These are phyloP conservation scores for Odontomyia ornata DNA, from an alignment of 2,888 invertebrate genomes.

Conservation along the genomic window DNA sequence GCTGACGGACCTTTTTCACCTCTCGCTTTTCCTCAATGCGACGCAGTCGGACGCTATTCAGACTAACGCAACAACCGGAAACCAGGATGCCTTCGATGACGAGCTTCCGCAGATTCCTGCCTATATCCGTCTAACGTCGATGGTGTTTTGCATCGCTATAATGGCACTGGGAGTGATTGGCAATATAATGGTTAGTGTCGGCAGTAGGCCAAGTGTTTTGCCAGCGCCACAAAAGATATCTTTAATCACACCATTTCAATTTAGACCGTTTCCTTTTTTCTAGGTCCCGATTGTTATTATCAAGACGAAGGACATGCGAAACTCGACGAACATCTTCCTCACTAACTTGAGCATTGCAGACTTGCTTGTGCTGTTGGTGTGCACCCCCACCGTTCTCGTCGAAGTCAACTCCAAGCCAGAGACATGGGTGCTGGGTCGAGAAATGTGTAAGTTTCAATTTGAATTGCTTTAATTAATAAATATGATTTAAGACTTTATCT, in stretches of 20 bases:
- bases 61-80: conserved; percentile 31
- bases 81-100: conserved; percentile 42
- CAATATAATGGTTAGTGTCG: conserved; percentile 78
- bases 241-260: neutral
- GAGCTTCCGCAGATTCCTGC: conserved; percentile 73
- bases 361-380: conserved; percentile 87
- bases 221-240: neutral
- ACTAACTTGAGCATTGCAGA: conserved; percentile 94
- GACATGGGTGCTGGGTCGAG: conserved; percentile 90
- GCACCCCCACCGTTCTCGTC: conserved; percentile 92
- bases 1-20: conserved; percentile 52
- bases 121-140: conserved; percentile 88
- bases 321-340: conserved; percentile 93
- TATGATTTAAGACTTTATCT: too few relatives aligned
- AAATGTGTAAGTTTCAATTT: conserved; percentile 84
- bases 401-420: conserved; percentile 92
- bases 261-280: conserved; percentile 1
- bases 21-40: conserved; percentile 52
- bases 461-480: neutral
- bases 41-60: neutral
- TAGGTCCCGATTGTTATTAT: conserved; percentile 86
- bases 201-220: neutral
- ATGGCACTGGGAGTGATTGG: conserved; percentile 91
- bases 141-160: conserved; percentile 86
- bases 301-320: conserved; percentile 92